Percentiles rank a stretch among this genome's conserved stretches.
Conservation (phyloP, 2,113 vertebrate species). For the Grantiella picta region DNA sequence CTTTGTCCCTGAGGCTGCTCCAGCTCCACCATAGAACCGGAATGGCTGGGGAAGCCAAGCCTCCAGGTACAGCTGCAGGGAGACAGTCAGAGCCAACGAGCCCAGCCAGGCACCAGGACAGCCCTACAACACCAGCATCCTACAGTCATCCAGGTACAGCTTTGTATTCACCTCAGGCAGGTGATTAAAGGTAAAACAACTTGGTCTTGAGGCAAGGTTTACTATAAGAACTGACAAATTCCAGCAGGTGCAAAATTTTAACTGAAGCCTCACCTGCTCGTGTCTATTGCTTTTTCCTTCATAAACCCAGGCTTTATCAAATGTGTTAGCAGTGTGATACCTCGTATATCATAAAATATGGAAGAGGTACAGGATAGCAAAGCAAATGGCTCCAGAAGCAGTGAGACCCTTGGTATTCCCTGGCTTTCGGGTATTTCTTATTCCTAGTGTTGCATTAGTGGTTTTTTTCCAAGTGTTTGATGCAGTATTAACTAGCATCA, state of each 20-base stretch:
- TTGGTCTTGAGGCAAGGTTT: neutral
- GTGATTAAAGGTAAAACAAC: neutral
- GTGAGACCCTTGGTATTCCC: neutral
- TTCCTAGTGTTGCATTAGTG: neutral
- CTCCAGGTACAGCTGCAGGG: rapidly evolving
- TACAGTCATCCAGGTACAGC: neutral
- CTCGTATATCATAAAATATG: neutral
- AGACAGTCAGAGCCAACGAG: rapidly evolving
- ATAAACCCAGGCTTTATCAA: neutral
- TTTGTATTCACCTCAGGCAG: neutral
- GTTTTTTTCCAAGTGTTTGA: constrained; percentile 44
- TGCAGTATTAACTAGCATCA: constrained; percentile 28
- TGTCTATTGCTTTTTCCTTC: neutral
- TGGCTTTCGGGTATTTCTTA: neutral
- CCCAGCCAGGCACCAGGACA: rapidly evolving
- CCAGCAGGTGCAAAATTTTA: neutral
- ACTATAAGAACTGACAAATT: neutral
- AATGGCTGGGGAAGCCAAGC: neutral
- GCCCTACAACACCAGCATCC: rapidly evolving
- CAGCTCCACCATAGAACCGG: rapidly evolving
- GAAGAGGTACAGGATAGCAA: neutral
- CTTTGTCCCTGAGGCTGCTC: neutral
- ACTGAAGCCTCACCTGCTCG: neutral
- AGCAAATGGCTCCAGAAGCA: neutral
- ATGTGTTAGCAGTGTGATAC: neutral